phyloP scores from a whole-genome alignment of 1,140 invertebrate genomes.

The Drosophila bocqueti region DNA sequence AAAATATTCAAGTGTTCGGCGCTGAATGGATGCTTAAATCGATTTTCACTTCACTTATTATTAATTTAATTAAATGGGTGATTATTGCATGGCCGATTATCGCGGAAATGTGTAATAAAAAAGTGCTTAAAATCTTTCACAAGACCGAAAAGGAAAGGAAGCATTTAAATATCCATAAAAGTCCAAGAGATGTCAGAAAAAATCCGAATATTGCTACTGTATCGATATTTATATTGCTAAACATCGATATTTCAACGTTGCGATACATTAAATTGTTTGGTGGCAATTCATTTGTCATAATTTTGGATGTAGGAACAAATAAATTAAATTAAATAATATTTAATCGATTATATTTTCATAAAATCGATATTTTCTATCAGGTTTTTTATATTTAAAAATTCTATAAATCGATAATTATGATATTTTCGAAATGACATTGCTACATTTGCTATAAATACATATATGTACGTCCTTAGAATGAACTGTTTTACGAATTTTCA shows the following conservation, averaged over 20 bases:
- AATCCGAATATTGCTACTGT: neutral
- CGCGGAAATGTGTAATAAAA: neutral
- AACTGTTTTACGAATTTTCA: no score
- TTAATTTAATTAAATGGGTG: constrained; percentile 25
- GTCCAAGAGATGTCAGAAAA: neutral
- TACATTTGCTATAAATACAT: no score
- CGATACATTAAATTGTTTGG: no score
- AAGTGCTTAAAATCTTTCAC: neutral
- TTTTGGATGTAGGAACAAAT: no score
- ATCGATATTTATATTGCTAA: neutral
- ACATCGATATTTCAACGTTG: no score
- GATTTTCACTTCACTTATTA: constrained; percentile 14
- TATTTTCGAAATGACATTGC: neutral
- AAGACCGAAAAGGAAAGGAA: neutral
- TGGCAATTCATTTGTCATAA: no score
- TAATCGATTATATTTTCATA: no score
- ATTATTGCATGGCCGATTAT: constrained; percentile 10
- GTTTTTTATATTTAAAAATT: neutral
- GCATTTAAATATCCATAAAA: neutral
- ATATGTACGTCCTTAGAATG: no score
- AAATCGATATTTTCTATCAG: neutral
- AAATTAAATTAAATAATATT: no score
- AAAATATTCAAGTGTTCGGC: constrained; percentile 31
- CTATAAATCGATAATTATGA: neutral
- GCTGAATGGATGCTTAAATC: constrained; percentile 13